Evolutionary conservation across 1,140 invertebrate genomes (phyloP).

Genomic region (Drosophila carrolli): DNA sequence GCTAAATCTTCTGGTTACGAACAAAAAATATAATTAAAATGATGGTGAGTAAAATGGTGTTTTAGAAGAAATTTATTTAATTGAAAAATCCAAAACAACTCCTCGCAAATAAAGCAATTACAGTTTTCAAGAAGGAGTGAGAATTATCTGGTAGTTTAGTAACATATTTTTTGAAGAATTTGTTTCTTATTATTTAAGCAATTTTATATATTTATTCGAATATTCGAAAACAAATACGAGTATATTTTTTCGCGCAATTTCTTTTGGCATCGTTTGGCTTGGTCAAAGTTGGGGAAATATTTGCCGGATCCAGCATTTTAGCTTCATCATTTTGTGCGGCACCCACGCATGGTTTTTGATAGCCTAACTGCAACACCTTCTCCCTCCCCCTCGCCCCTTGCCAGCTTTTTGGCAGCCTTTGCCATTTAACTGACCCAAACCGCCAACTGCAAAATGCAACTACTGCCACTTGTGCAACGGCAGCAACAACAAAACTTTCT

Average conservation of each 20-base stretch:
- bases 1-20: neutral
- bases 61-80: no score
- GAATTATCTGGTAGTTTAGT: no score
- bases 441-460: conserved; percentile 50
- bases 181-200: no score
- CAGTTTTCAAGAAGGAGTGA: no score
- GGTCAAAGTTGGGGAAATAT: conserved; percentile 7
- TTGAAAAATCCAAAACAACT: no score
- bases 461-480: conserved; percentile 64
- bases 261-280: neutral
- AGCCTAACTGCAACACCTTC: conserved; percentile 6
- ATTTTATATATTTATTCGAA: no score
- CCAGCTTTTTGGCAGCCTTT: conserved; percentile 31
- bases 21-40: neutral
- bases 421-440: conserved; percentile 70
- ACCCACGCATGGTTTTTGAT: conserved; percentile 29
- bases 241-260: neutral
- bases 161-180: no score
- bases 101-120: no score
- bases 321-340: conserved; percentile 20
- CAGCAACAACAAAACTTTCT: conserved; percentile 75
- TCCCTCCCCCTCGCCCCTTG: neutral
- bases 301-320: conserved; percentile 6
- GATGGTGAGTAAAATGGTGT: neutral
- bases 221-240: neutral